Evolutionary conservation across 1,140 invertebrate genomes (phyloP).

Genomic region (Gryon sp.): DNA sequence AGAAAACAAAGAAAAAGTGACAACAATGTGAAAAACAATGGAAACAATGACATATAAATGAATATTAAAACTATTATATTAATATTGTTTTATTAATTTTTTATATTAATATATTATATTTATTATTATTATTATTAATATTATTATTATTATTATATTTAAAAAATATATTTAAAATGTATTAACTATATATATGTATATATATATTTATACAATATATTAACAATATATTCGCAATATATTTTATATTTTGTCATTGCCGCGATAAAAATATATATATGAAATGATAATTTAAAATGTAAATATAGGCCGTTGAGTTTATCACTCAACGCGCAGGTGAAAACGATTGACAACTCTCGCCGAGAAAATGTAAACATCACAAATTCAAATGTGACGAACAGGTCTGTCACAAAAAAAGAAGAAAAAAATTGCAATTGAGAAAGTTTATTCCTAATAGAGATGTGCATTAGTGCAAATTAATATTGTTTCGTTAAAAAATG

Average conservation of each 20-base stretch:
- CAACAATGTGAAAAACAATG: no score
- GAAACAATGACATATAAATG: no score
- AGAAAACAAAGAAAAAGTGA: no score
- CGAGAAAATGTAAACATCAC: slow-evolving; percentile 44
- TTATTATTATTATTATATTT: no score
- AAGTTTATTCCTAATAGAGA: slow-evolving; percentile 43
- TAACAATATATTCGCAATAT: no score
- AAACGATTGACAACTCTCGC: slow-evolving; percentile 60
- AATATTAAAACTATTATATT: no score
- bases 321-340: slow-evolving; percentile 24
- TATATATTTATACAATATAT: no score
- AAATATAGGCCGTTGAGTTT: slow-evolving; percentile 50
- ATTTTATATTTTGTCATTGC: neutral
- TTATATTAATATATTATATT: no score
- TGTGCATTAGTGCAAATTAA: slow-evolving; percentile 9
- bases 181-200: no score
- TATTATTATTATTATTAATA: no score
- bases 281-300: slow-evolving; percentile 28
- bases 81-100: no score
- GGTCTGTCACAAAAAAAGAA: slow-evolving; percentile 35
- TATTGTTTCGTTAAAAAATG: neutral
- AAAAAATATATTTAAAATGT: no score
- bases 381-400: slow-evolving; percentile 31
- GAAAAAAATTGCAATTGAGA: slow-evolving; percentile 28
- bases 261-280: slow-evolving; percentile 44